Percentiles rank a stretch among this genome's conserved stretches.
Conservation (phyloP, 1,140 invertebrate genomes). For the Brachionus calyciflorus region DNA sequence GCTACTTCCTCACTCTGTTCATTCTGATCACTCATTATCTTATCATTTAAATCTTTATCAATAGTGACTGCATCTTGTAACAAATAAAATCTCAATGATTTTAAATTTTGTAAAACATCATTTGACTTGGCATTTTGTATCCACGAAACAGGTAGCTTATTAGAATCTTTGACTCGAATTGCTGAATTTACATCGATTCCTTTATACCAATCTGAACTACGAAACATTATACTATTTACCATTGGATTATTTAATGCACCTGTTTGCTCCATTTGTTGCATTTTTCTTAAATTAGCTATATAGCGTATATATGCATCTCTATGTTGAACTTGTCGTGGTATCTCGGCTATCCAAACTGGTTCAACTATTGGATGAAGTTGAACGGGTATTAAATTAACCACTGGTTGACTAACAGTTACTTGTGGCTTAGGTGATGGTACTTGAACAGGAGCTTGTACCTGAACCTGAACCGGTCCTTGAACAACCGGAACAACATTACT, state of each 20-base stretch:
- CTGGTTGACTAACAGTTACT: background rate
- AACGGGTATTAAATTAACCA: background rate
- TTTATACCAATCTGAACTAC: conserved; percentile 33
- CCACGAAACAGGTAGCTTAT: background rate
- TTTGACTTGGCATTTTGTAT: conserved; percentile 23
- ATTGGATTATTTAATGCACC: background rate
- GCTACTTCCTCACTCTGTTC: no score
- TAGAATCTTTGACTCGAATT: conserved; percentile 6
- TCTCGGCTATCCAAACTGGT: background rate
- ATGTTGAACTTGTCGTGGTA: conserved; percentile 5
- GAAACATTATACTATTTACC: background rate
- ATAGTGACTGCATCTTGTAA: conserved; percentile 13
- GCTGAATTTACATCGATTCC: background rate
- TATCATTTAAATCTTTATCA: no score
- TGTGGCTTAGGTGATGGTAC: background rate
- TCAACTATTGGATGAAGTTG: background rate
- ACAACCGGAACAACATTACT: no score
- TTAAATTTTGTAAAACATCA: conserved; percentile 41
- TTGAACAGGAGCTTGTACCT: background rate
- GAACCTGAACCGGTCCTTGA: no score
- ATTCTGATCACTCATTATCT: no score
- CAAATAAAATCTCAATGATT: conserved; percentile 23
- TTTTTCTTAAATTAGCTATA: conserved; percentile 13
- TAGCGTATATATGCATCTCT: conserved; percentile 13
- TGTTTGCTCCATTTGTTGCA: background rate